A percentile compares a stretch with the other conserved stretches of the same genome.
Conservation (phyloP, 2,113 vertebrate species). For the Phainopepla nitens region DNA sequence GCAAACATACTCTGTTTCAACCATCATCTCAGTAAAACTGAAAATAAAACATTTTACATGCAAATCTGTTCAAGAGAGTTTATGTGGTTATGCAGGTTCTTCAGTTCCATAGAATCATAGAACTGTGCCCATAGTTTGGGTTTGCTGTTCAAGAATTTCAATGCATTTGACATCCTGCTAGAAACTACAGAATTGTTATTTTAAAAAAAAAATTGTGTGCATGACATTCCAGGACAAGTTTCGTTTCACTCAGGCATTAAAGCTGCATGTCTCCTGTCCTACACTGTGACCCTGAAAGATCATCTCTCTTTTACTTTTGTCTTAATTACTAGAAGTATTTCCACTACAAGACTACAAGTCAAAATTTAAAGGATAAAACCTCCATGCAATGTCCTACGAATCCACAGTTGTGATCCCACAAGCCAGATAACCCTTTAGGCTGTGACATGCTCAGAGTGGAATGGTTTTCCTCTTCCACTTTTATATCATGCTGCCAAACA, state of each 20-base stretch:
- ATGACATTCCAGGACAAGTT: neutral
- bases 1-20: neutral
- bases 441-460: neutral
- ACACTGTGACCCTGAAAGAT: neutral
- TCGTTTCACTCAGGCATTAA: neutral
- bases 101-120: neutral
- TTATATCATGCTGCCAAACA: neutral
- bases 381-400: fast-evolving
- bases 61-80: neutral
- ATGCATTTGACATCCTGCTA: neutral
- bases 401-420: neutral
- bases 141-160: neutral
- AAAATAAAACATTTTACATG: neutral
- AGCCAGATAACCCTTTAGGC: neutral
- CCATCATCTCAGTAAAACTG: neutral
- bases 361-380: neutral
- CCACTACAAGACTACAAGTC: neutral
- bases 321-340: neutral
- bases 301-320: neutral
- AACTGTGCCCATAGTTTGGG: neutral
- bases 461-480: neutral
- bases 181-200: neutral
- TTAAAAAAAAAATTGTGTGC: too few species aligned
- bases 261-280: neutral
- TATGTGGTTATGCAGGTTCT: neutral